Percentiles rank a stretch among this genome's conserved stretches.
phyloP scores from a whole-genome alignment of 2,888 invertebrate genomes.

The Mesorhabditis sp. region DNA sequence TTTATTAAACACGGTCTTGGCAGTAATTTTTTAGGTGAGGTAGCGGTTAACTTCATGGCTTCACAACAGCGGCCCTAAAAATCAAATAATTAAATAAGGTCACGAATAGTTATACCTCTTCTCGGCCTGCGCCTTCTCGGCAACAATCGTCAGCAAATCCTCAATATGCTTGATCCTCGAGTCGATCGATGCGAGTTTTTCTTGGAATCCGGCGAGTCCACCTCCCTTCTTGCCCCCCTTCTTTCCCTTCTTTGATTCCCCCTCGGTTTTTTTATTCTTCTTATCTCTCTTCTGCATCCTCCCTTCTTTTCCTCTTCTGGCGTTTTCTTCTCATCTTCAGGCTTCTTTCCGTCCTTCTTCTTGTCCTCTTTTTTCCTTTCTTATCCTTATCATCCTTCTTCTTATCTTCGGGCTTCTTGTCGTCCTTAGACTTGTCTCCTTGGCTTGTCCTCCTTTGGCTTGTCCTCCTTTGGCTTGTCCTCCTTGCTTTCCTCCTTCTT shows the following conservation, averaged over 20 bases:
- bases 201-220: background rate
- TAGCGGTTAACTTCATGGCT: too few relatives aligned
- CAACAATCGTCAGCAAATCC: constrained; percentile 1
- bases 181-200: background rate
- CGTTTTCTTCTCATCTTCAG: background rate
- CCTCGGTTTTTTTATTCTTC: background rate
- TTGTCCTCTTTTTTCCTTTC: background rate
- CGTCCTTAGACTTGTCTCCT: background rate
- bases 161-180: background rate
- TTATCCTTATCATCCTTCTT: background rate
- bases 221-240: too few relatives aligned
- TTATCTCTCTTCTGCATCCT: background rate
- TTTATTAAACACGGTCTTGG: too few relatives aligned
- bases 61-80: too few relatives aligned
- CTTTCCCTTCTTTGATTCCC: too few relatives aligned
- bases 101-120: too few relatives aligned
- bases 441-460: background rate
- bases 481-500: background rate
- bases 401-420: background rate
- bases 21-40: too few relatives aligned
- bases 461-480: background rate
- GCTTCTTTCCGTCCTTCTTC: background rate
- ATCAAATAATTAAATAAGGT: too few relatives aligned
- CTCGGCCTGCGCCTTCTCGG: background rate
- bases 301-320: background rate